Evolutionary conservation across 2,888 invertebrate genomes (phyloP).

Genomic region (Branchellion lobata): DNA sequence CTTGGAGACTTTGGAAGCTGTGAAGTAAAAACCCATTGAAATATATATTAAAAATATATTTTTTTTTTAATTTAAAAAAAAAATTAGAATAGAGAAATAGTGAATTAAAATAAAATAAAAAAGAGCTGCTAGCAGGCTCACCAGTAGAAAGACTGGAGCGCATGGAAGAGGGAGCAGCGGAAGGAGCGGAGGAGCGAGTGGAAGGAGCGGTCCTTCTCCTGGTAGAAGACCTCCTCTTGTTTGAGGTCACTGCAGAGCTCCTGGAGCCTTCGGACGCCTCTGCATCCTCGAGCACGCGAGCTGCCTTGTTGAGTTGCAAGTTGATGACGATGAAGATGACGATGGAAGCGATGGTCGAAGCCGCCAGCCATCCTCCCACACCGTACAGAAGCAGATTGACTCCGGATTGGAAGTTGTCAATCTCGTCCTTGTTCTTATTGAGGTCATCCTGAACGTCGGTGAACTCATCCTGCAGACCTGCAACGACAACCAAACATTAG

Average conservation of each 20-base stretch:
- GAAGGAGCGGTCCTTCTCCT: too few relatives aligned
- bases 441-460: slow-evolving; percentile 39
- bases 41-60: too few relatives aligned
- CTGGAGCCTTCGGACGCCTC: slow-evolving; percentile 38
- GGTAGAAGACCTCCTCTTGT: neutral
- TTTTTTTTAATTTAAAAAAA: neutral
- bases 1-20: neutral
- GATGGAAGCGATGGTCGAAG: slow-evolving; percentile 48
- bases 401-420: slow-evolving; percentile 20
- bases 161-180: too few relatives aligned
- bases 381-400: slow-evolving; percentile 43
- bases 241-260: neutral
- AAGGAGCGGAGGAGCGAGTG: too few relatives aligned
- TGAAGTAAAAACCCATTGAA: too few relatives aligned
- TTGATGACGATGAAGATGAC: slow-evolving; percentile 49
- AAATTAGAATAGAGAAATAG: neutral
- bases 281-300: slow-evolving; percentile 44
- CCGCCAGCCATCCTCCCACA: slow-evolving; percentile 47
- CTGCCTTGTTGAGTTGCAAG: slow-evolving; percentile 41
- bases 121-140: too few relatives aligned
- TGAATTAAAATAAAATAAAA: too few relatives aligned
- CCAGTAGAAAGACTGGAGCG: too few relatives aligned
- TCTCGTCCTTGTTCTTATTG: slow-evolving; percentile 24
- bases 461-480: slow-evolving; percentile 40
- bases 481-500: too few relatives aligned